These are phyloP conservation scores for Crypturellus undulatus DNA, from an alignment of 2,113 vertebrate genomes.

Conservation along the genomic window DNA sequence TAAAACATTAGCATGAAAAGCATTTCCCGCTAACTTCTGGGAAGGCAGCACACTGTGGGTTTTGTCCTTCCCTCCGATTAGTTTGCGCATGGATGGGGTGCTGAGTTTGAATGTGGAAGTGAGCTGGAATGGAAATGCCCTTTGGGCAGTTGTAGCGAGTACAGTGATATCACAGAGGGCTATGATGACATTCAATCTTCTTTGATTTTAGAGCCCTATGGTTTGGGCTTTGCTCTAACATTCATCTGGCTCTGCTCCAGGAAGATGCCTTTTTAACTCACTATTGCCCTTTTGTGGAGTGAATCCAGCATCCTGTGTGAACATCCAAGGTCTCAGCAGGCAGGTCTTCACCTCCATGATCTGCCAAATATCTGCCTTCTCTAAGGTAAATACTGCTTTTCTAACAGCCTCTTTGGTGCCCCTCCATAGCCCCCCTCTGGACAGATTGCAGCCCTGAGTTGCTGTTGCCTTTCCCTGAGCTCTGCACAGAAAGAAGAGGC, in stretches of 20 bases:
- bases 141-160: background rate
- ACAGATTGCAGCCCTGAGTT: background rate
- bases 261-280: background rate
- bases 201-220: background rate
- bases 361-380: background rate
- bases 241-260: background rate
- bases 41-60: background rate
- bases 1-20: background rate
- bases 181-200: background rate
- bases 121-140: background rate
- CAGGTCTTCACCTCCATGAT: background rate
- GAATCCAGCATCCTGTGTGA: background rate
- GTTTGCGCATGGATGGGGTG: background rate
- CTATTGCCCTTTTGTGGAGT: background rate
- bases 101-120: background rate
- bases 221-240: background rate
- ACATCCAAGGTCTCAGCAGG: background rate
- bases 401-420: background rate
- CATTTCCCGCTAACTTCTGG: background rate
- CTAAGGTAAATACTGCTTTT: background rate
- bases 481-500: background rate
- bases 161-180: background rate
- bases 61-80: background rate
- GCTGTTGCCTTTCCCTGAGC: background rate
- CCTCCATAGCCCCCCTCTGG: background rate